A percentile compares a stretch with the other conserved stretches of the same genome.
phyloP scores from a whole-genome alignment of 1,140 invertebrate species.

The Aphidius gifuensis region DNA sequence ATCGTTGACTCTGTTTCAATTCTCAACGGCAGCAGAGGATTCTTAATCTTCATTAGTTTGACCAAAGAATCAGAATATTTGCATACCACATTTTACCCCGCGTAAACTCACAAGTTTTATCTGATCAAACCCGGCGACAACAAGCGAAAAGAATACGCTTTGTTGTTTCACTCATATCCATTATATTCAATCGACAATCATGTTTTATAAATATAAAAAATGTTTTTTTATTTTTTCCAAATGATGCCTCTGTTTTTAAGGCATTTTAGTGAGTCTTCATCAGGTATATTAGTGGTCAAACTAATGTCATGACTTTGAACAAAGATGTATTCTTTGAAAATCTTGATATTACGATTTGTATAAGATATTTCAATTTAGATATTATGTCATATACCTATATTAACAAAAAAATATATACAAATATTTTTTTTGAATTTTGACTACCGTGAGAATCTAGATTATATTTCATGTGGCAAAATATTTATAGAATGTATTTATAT shows the following conservation, averaged over 20 bases:
- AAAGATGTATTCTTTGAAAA: too few species aligned
- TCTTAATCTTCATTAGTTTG: conserved; percentile 36
- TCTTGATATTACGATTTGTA: too few species aligned
- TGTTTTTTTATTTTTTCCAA: too few species aligned
- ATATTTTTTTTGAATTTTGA: too few species aligned
- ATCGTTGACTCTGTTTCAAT: conserved; percentile 15
- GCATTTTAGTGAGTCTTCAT: conserved; percentile 1
- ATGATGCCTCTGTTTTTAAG: too few species aligned
- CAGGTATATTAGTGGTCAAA: not conserved
- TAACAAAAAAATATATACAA: too few species aligned
- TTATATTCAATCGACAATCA: too few species aligned
- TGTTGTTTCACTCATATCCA: conserved; percentile 1
- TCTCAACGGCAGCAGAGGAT: conserved; percentile 23
- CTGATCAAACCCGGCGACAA: conserved; percentile 29
- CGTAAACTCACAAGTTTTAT: conserved; percentile 24
- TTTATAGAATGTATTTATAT: too few species aligned
- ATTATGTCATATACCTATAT: too few species aligned
- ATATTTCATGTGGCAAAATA: too few species aligned
- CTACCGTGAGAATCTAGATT: conserved; percentile 14
- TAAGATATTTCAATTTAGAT: conserved; percentile 20
- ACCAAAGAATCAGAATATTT: conserved; percentile 22
- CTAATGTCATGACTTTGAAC: not conserved
- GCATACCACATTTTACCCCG: conserved; percentile 23
- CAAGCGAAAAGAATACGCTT: conserved; percentile 31
- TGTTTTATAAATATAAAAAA: too few species aligned